Percentiles rank a stretch among this genome's conserved stretches.
phyloP scores from a whole-genome alignment of 1,140 invertebrate genomes.

The Heliconius nattereri region DNA sequence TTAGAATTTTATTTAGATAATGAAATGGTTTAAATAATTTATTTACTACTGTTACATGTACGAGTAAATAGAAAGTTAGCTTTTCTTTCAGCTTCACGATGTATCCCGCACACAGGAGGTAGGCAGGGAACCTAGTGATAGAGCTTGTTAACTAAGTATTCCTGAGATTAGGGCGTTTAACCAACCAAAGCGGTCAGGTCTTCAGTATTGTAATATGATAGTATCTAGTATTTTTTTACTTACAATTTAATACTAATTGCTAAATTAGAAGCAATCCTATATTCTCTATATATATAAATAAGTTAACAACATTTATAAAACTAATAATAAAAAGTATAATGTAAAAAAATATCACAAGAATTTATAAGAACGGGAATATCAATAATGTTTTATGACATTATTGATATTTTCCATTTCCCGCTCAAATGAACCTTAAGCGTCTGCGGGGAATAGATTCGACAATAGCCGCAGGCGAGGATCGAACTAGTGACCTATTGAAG shows the following conservation, averaged over 20 bases:
- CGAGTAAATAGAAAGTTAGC: no score
- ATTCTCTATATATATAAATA: no score
- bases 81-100: no score
- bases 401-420: not conserved
- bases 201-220: no score
- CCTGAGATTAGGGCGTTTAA: no score
- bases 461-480: not conserved
- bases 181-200: no score
- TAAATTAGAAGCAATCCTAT: no score
- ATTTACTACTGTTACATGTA: not conserved
- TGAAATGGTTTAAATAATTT: not conserved
- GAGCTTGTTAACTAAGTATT: no score
- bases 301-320: not conserved
- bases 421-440: not conserved
- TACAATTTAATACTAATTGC: no score
- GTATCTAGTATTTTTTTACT: no score
- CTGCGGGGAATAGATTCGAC: not conserved
- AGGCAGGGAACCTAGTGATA: no score
- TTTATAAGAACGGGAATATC: not conserved
- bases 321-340: not conserved
- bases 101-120: no score
- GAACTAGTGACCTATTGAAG: not conserved
- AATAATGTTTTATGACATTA: not conserved
- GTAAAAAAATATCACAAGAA: not conserved
- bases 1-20: conserved; percentile 14